Base-by-base conservation (phyloP, 2,797 vertebrate genomes). In the Tarsius wallacei region DNA sequence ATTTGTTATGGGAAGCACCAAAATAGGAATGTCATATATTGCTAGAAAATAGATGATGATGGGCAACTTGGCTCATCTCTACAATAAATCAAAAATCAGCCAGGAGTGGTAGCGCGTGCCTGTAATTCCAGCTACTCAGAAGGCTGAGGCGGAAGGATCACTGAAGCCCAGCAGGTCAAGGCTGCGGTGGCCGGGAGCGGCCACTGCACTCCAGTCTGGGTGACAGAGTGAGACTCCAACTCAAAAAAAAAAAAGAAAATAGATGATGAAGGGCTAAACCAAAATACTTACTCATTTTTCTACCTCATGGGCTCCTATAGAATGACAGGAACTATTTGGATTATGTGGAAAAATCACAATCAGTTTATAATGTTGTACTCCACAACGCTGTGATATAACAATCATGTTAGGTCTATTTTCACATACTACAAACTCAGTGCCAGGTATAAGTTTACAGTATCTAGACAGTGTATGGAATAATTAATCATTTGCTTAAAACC, bases 251-350 rank as follows among this genome's bases (percentile, higher is more conserved):
- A n/a, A n/a, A n/a, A 59, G n/a, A 63, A 87, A 93, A 70, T 64
- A 76, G 21, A 87, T 90, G 80, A 24, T 81, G 77, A 97, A 95
- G 24, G 33, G 42, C 88, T 84, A 90, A 74, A 73, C 33, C 93
- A 95, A 81, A 91, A 31, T 90, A 17, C 28, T 14, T 66, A 61
- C 61, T 78, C 55, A 76, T 22, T 89, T 76, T 74, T 64, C 36
- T 76, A 51, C 26, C 26, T 85, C 49, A 11, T 47, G 59, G n/a
- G 55, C 42, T 93, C 84, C 36, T 74, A 63, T 0, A 47, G 66
- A 80, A 81, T 93, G 33, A 89, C 10, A 76, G 26, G 63, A 96
- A 71, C 80, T 89, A 5, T 83, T 89, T 49, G 49, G 42, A 55
- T 82, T 82, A 28, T 80, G 64, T 78, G n/a, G 70, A 51, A 86